Evolutionary conservation across 2,888 invertebrate genomes (phyloP), one percentile per base, ranked within the genome.

Genomic region (Rhogogaster chlorosoma): DNA sequence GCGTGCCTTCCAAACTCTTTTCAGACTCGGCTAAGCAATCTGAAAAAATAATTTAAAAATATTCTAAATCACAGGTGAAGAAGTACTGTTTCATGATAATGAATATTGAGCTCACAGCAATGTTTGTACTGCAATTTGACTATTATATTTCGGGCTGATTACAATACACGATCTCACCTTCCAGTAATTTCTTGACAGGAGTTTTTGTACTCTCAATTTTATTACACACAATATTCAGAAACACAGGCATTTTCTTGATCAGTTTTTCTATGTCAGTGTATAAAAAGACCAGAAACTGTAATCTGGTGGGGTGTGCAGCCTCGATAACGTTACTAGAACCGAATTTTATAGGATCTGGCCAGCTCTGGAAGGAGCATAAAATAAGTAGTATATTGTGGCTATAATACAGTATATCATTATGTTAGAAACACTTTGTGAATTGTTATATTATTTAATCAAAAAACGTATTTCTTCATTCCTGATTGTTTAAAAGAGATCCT

Each of bases 251-350:
- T 86, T 89, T 90, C 22, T 87, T 87, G 18, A 91, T 87, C 15
- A 94, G 87, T 87, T 92, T 93, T 87, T 92, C 91, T 53, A 92
- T 88, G 86, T 94, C 94, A 10, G 91, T 92, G 84, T 94, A 92
- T 36, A 94, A 89, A 86, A 91, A 93, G 49, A 94, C 93, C 38
- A 94, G 88, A 87, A 94, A 93, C 53, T 88, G 88, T 42, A 89
- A 67, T 29, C 84, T 85, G n/a, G 84, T 84, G 1, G 84, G 84
- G 61, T 87, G 84, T 71, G 90, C 88, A 0, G 86, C 75, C 73
- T 91, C 90, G 85, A 87, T 89, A 42, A 87, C 87, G 57, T 87
- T 88, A 75, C 87, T 88, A 5, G 89, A 88, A 85, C 90, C 90
- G 75, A 90, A 89, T 85, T 88, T 87, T 12, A 87, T 84, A 36